Percentiles rank a stretch among this genome's conserved stretches.
Conservation (phyloP, 2,113 vertebrate genomes). For the Oryzias javanicus region DNA sequence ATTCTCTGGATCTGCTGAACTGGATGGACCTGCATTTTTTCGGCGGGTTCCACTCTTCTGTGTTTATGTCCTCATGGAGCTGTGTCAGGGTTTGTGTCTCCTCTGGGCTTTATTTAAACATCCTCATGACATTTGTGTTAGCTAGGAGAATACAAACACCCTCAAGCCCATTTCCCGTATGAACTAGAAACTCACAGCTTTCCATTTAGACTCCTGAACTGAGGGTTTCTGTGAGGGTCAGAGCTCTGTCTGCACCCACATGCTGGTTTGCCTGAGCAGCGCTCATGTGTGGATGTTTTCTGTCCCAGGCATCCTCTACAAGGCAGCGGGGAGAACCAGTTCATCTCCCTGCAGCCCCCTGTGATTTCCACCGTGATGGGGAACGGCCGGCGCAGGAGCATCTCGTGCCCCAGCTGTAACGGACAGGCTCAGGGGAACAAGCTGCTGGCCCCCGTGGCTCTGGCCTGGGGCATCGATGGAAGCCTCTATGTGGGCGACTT, state of each 20-base stretch:
- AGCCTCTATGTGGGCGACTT: constrained; percentile 97
- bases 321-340: constrained; percentile 95
- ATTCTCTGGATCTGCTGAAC: constrained; percentile 51
- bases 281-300: constrained; percentile 8
- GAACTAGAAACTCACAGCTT: too few relatives aligned
- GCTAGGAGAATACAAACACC: too few relatives aligned
- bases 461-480: constrained; percentile 93
- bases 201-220: too few relatives aligned
- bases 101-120: too few relatives aligned
- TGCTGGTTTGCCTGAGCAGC: constrained; percentile 9
- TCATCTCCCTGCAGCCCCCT: constrained; percentile 95
- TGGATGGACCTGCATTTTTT: constrained; percentile 9
- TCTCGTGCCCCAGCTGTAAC: constrained; percentile 97
- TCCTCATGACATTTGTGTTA: too few relatives aligned
- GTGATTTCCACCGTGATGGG: constrained; percentile 97
- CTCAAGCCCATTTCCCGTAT: too few relatives aligned
- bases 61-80: constrained; percentile 31
- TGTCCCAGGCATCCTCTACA: constrained; percentile 90
- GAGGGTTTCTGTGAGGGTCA: too few relatives aligned
- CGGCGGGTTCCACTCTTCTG: constrained; percentile 1
- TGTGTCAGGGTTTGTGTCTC: neutral
- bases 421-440: constrained; percentile 98
- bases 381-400: constrained; percentile 92
- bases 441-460: constrained; percentile 90
- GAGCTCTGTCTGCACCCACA: neutral